A percentile compares a stretch with the other conserved stretches of the same genome.
phyloP scores from a whole-genome alignment of 2,797 vertebrate genomes.

The Enteromius afrohamiltoni region DNA sequence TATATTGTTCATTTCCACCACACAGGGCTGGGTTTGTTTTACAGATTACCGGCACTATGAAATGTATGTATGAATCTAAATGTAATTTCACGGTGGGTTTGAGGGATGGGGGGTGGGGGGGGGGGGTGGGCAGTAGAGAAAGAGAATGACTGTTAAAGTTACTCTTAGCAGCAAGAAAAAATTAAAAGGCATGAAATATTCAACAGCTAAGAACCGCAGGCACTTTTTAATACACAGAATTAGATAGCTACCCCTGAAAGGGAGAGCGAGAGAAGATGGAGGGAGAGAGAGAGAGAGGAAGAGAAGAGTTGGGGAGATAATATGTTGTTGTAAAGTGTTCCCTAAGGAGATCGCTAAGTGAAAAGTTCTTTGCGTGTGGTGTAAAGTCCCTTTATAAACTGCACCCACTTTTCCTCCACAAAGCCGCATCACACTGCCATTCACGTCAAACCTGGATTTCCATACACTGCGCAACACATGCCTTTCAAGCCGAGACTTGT shows the following conservation, averaged over 20 bases:
- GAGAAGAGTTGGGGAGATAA: constrained; percentile 54
- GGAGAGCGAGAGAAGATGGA: constrained; percentile 29
- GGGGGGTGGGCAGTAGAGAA: constrained; percentile 40
- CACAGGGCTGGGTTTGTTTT: constrained; percentile 30
- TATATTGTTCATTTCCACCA: constrained; percentile 27
- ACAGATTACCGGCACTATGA: constrained; percentile 28
- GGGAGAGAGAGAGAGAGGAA: constrained; percentile 61
- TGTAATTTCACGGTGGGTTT: constrained; percentile 40
- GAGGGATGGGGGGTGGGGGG: constrained; percentile 38
- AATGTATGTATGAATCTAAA: constrained; percentile 48
- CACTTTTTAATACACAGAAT: constrained; percentile 70
- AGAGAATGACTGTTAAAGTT: constrained; percentile 61
- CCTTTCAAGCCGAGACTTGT: constrained; percentile 31
- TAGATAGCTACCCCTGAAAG: constrained; percentile 63
- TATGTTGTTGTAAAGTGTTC: constrained; percentile 67
- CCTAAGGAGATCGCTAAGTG: constrained; percentile 72
- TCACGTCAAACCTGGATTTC: constrained; percentile 23
- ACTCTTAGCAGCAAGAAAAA: constrained; percentile 61
- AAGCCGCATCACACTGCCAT: constrained; percentile 53
- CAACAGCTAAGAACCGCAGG: constrained; percentile 65
- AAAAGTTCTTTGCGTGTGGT: constrained; percentile 74
- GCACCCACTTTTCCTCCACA: constrained; percentile 74
- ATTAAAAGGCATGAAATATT: constrained; percentile 74
- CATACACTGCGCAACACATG: background rate
- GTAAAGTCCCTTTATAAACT: constrained; percentile 76